Base-by-base conservation (phyloP, 2,113 vertebrate genomes). In the Ginglymostoma cirratum region DNA sequence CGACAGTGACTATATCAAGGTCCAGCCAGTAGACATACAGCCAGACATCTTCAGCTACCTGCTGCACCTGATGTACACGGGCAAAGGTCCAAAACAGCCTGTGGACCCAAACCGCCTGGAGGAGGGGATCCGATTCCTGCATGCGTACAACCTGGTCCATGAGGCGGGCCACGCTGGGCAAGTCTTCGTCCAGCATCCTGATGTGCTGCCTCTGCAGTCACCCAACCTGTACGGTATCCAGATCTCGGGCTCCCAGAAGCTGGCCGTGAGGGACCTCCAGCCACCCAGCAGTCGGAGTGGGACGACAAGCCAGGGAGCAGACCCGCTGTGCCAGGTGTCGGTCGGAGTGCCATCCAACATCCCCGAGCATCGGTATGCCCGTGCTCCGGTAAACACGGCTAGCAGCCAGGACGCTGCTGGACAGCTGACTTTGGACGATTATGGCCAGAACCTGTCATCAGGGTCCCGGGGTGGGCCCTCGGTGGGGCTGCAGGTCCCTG, bases 1-100 rank as follows among this genome's bases (percentile, higher is more conserved):
- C 96, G 96, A 96, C 97, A 99, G 99, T 1, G 99, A 99, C 96
- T 99, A 99, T 96, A 99, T 99, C 97, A 99, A 99, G 98, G 99
- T 99, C 97, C 99, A 99, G 97, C 99, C 99, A 95, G 98, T 98
- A 0, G 99, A 99, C 97, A 99, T 99, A 97, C 99, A 99, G 96
- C 99, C 99, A 0, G 99, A 99, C 96, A 98, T 99, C 96, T 99
- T 99, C 97, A 99, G 99, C 97, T 99, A 99, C 97, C 97, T 99
- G 97, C 97, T 99, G 87, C 99, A 99, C 97, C 98, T 99, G 96
- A 99, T 99, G 99, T 99, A 99, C 97, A 99, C 99, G 0, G 99
- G 99, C 61, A 98, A 98, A 96, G 98, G 98, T 96, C 99, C 99
- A 14, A 98, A 99, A 96, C 99, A 99, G 97, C 97, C 97, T 0